Base-by-base conservation (phyloP, 1,140 invertebrate species). In the Atta texana region DNA sequence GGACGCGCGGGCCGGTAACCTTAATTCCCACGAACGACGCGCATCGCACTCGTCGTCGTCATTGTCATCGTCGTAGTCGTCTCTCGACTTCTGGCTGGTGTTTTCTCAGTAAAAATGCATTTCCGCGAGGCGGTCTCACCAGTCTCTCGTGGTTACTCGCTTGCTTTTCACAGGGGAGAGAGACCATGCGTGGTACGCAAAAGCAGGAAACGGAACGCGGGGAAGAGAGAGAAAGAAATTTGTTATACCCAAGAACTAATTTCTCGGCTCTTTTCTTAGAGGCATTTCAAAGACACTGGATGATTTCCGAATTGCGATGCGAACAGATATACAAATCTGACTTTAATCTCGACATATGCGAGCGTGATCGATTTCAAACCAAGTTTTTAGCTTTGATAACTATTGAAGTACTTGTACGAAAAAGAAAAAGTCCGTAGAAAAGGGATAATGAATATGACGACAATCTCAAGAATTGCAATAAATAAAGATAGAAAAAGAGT, bases 101-200 rank as follows among this genome's bases (percentile, higher is more conserved):
- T 90, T 87, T 87, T 85, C 86, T 53, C 77, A 31, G 57, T 53
- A 76, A 84, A 75, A 84, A 75, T 76, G 74, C 89, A 82, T 92
- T 92, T 92, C 91, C 89, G 89, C 85, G 85, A 90, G 85, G 85
- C 88, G 88, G 89, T 91, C 86, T 88, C 87, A 87, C 85, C 57
- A 1, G 34, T 39, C 34, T 39, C 7, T 39, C 34, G 55, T 44
- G 8, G 76, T 78, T 72, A 24, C 51, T 44, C 51, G 68, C 80
- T 21, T 72, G 53, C 68, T 88, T 89, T 76, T 89, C 88, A 72
- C 66, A 69, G 66, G 71, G 82, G 68, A 39, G 71, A 88, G 81
- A 69, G 72, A 53, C 53, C 72, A 28, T 21, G 68, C 77, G 64
- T 74, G 51, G 24, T 53, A 55, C 74, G 85, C 64, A 69, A 63